phyloP scores from a whole-genome alignment of 2,888 invertebrate genomes.

The Agonum fuliginosum region DNA sequence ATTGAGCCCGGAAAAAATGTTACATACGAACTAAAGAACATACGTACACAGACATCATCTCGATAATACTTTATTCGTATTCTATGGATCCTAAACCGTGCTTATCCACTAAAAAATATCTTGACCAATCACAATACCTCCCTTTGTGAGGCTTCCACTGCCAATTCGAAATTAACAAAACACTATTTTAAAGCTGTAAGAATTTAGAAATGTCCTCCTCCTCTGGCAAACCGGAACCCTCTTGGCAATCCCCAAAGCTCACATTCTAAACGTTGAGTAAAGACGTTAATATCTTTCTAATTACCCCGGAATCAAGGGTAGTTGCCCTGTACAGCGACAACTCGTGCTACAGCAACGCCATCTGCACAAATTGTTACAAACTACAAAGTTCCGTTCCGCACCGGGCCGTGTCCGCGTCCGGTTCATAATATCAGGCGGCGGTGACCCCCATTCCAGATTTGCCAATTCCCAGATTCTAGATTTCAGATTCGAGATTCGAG shows the following conservation, averaged over 20 bases:
- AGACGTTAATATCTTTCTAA: conserved; percentile 49
- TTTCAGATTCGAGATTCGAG: background rate
- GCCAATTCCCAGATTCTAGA: background rate
- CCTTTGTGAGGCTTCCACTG: too few relatives aligned
- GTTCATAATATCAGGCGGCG: background rate
- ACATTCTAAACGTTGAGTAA: conserved; percentile 27
- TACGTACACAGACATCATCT: too few relatives aligned
- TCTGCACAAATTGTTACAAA: conserved; percentile 31
- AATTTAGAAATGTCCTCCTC: too few relatives aligned
- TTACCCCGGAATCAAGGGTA: conserved; percentile 45
- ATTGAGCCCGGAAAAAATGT: too few relatives aligned
- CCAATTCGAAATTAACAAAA: too few relatives aligned
- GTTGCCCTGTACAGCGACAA: conserved; percentile 19
- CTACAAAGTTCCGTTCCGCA: conserved; percentile 20
- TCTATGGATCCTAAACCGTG: too few relatives aligned
- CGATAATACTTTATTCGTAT: too few relatives aligned
- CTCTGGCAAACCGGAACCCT: background rate
- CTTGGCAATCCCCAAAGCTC: background rate
- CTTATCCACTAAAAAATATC: too few relatives aligned
- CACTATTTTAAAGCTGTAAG: too few relatives aligned
- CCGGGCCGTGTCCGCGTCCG: background rate
- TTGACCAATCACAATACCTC: too few relatives aligned
- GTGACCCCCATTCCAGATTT: conserved; percentile 26
- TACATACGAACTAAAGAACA: too few relatives aligned
- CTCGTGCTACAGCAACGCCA: conserved; percentile 23